Conservation (phyloP, 1,140 invertebrate genomes). For the Oreohelix idahoensis region DNA sequence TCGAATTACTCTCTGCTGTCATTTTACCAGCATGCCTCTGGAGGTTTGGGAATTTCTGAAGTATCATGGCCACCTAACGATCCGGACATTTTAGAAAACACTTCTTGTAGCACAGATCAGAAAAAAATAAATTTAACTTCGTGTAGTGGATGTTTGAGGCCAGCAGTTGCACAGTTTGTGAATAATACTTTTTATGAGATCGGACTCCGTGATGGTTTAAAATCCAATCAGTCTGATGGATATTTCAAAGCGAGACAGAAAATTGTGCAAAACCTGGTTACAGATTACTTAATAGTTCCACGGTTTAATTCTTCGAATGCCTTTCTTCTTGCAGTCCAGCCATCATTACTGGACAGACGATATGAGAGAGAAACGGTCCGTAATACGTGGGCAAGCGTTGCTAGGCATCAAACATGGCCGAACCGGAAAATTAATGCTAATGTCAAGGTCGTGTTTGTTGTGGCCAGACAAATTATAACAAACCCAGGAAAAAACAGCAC, state of each 20-base stretch:
- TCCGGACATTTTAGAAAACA: too few species aligned
- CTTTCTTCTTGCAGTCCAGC: slow-evolving; percentile 35
- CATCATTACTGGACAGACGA: slow-evolving; percentile 23
- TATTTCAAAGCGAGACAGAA: not conserved
- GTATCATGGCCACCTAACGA: too few species aligned
- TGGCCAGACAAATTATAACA: slow-evolving; percentile 46
- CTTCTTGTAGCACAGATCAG: too few species aligned
- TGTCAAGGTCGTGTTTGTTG: slow-evolving; percentile 50
- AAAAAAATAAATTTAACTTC: too few species aligned
- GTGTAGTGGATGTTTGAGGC: not conserved
- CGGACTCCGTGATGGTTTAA: not conserved
- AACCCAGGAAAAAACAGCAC: slow-evolving; percentile 48
- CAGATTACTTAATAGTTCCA: not conserved
- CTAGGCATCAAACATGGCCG: slow-evolving; percentile 40
- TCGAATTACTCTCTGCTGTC: too few species aligned
- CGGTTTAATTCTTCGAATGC: not conserved
- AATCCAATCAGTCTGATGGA: not conserved
- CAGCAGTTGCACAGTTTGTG: not conserved
- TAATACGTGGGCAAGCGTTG: too few species aligned
- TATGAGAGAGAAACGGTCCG: slow-evolving; percentile 25
- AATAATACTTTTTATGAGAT: not conserved
- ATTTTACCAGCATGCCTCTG: too few species aligned
- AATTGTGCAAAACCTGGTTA: not conserved
- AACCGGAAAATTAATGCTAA: not conserved
- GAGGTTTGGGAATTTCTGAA: too few species aligned